phyloP scores from a whole-genome alignment of 1,140 invertebrate genomes.

The Carposina sasakii region DNA sequence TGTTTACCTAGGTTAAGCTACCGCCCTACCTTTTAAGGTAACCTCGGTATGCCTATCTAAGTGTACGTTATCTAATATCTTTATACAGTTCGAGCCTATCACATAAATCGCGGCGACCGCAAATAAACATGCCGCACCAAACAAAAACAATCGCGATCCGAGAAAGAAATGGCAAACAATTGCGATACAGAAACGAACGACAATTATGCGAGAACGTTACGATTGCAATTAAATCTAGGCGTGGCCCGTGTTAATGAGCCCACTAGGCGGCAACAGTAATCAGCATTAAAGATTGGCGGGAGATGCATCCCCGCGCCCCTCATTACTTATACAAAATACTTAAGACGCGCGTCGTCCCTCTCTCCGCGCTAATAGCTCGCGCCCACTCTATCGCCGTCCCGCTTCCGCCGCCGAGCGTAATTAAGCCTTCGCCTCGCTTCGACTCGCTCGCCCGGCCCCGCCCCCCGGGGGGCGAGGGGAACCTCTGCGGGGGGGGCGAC shows the following conservation, averaged over 20 bases:
- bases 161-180: too few relatives aligned
- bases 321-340: slow-evolving; percentile 72
- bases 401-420: slow-evolving; percentile 59
- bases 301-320: slow-evolving; percentile 60
- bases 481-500: slow-evolving; percentile 39
- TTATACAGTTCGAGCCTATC: too few relatives aligned
- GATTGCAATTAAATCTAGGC: slow-evolving; percentile 64
- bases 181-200: too few relatives aligned
- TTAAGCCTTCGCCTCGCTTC: slow-evolving; percentile 64
- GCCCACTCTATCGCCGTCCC: slow-evolving; percentile 67
- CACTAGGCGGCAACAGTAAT: slow-evolving; percentile 64
- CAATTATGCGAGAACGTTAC: slow-evolving; percentile 21
- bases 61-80: too few relatives aligned
- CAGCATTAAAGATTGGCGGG: slow-evolving; percentile 72
- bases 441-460: slow-evolving; percentile 51
- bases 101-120: too few relatives aligned
- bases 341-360: slow-evolving; percentile 68
- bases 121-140: too few relatives aligned
- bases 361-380: slow-evolving; percentile 68
- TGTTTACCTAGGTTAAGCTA: too few relatives aligned
- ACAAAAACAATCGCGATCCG: slow-evolving; percentile 49
- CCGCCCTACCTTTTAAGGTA: too few relatives aligned
- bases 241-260: slow-evolving; percentile 65
- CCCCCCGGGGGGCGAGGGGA: slow-evolving; percentile 30
- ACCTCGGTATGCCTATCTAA: too few relatives aligned